phyloP scores from a whole-genome alignment of 1,140 invertebrate genomes.

The Heterodera schachtii region DNA sequence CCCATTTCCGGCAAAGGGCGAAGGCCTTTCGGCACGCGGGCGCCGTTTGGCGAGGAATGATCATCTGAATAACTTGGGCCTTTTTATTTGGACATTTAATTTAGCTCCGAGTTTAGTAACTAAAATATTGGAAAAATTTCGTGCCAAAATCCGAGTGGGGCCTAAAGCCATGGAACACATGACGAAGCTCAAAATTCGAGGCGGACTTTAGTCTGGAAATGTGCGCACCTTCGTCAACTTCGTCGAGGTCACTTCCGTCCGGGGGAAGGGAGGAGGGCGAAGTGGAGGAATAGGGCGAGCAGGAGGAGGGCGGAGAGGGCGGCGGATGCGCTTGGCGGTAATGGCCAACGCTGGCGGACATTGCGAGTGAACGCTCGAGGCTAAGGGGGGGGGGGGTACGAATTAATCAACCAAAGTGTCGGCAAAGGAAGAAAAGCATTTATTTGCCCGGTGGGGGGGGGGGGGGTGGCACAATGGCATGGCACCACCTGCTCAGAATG shows the following conservation, averaged over 20 bases:
- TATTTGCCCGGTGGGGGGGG: not conserved
- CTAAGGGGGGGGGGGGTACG: not conserved
- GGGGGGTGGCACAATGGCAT: no score
- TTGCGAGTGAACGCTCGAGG: slow-evolving; percentile 18
- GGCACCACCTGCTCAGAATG: not conserved
- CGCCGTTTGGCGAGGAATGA: not conserved
- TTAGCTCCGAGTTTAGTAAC: not conserved
- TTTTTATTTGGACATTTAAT: not conserved
- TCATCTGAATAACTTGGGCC: not conserved
- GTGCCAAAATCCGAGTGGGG: no score
- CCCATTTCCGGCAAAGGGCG: slow-evolving; percentile 5
- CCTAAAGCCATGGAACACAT: no score
- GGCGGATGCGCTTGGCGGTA: not conserved
- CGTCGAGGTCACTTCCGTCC: slow-evolving; percentile 16
- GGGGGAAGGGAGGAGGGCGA: not conserved
- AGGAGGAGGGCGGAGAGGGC: not conserved
- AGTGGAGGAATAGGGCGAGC: not conserved
- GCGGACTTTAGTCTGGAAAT: not conserved
- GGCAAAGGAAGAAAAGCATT: not conserved
- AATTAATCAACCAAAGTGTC: no score
- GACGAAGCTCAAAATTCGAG: not conserved
- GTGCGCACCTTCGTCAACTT: slow-evolving; percentile 6
- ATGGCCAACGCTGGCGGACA: not conserved
- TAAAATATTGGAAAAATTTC: not conserved
- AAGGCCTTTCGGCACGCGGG: not conserved